Evolutionary conservation across 2,797 vertebrate species (phyloP).

Genomic region (Zenarchopterus dispar): DNA sequence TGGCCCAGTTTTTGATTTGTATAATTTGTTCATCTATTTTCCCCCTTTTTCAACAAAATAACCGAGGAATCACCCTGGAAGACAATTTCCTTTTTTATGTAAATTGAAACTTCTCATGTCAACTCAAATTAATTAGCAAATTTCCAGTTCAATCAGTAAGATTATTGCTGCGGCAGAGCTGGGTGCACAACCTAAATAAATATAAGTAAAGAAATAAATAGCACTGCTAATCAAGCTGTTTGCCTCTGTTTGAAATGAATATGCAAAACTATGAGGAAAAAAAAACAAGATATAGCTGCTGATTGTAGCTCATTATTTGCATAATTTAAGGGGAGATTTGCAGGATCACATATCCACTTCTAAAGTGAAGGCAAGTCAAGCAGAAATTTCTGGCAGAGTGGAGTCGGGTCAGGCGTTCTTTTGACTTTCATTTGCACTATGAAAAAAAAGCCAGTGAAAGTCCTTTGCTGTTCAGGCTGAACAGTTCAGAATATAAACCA

Average conservation of each 20-base stretch:
- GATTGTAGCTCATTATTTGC: background rate
- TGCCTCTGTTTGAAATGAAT: background rate
- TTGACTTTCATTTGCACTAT: constrained; percentile 48
- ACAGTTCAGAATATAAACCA: constrained; percentile 30
- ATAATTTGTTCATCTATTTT: constrained; percentile 1
- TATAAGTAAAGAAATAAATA: background rate
- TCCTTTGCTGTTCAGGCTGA: constrained; percentile 30
- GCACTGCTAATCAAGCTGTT: background rate
- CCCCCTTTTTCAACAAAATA: background rate
- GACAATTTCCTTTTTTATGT: background rate
- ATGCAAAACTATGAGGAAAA: too few relatives aligned
- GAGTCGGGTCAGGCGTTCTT: constrained; percentile 21
- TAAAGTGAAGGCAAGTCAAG: constrained; percentile 6
- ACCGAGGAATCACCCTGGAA: background rate
- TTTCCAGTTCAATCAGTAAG: background rate
- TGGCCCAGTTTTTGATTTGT: background rate
- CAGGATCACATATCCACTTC: constrained; percentile 3
- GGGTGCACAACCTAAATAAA: background rate
- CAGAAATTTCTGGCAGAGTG: background rate
- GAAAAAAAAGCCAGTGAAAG: constrained; percentile 41
- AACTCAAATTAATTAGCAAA: background rate
- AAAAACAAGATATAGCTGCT: background rate
- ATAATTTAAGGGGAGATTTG: background rate
- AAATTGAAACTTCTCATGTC: constrained; percentile 6
- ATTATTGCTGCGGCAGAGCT: background rate